These are phyloP conservation scores for Antheraea pernyi DNA, from an alignment of 1,140 invertebrate genomes.

Conservation along the genomic window DNA sequence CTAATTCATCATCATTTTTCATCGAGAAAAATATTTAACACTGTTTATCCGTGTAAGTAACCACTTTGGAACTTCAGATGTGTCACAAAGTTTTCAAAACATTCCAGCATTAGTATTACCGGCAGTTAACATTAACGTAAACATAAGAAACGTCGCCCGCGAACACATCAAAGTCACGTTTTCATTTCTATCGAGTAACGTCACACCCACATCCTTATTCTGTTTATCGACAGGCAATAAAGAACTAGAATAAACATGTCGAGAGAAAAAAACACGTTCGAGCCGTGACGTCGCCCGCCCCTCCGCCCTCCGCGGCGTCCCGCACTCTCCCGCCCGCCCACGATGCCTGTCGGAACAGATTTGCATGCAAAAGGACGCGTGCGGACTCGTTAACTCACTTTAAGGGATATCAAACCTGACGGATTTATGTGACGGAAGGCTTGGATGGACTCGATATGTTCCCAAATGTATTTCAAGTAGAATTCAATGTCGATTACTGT, in stretches of 20 bases:
- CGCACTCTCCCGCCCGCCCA: not conserved
- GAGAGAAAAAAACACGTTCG: slow-evolving; percentile 9
- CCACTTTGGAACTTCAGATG: too few species aligned
- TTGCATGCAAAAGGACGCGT: slow-evolving; percentile 1
- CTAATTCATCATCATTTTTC: too few species aligned
- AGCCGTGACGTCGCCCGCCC: not conserved
- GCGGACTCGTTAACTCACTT: not conserved
- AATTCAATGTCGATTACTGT: too few species aligned
- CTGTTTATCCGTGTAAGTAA: too few species aligned
- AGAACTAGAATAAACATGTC: slow-evolving; percentile 11
- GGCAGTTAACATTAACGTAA: too few species aligned
- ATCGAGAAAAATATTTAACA: too few species aligned
- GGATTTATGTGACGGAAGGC: not conserved
- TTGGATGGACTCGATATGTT: not conserved
- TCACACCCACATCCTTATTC: slow-evolving; percentile 8
- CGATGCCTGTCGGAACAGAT: slow-evolving; percentile 1
- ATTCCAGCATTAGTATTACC: too few species aligned
- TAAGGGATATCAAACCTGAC: not conserved
- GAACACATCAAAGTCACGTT: not conserved
- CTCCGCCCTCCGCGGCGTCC: not conserved
- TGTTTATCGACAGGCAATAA: slow-evolving; percentile 11
- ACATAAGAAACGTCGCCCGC: not conserved
- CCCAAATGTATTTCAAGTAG: too few species aligned
- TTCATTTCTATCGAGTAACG: not conserved
- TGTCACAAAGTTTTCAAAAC: too few species aligned